Evolutionary conservation across 2,888 invertebrate genomes (phyloP).

Genomic region (Cosmia pyralina): DNA sequence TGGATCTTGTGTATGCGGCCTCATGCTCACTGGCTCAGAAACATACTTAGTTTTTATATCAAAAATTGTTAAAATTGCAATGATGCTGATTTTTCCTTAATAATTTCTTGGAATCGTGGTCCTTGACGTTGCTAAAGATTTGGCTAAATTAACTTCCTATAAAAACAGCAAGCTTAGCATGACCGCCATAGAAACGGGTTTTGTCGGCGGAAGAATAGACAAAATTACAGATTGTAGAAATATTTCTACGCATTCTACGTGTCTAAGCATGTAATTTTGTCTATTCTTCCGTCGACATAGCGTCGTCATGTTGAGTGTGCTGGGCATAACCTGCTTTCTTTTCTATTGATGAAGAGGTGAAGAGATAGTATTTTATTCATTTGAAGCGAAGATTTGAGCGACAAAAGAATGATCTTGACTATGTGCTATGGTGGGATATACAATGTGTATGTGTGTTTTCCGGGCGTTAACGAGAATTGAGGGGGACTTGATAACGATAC

Average conservation of each 20-base stretch:
- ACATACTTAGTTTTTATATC: background rate
- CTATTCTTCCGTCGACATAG: too few species aligned
- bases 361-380: too few species aligned
- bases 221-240: too few species aligned
- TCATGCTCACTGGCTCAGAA: slow-evolving; percentile 19
- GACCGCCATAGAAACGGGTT: too few species aligned
- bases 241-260: too few species aligned
- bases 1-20: background rate
- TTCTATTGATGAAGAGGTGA: too few species aligned
- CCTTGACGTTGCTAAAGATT: background rate
- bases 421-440: background rate
- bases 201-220: too few species aligned
- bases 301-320: too few species aligned
- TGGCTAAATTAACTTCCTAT: background rate
- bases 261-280: too few species aligned
- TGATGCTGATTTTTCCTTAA: slow-evolving; percentile 5
- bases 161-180: too few species aligned
- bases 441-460: slow-evolving; percentile 15
- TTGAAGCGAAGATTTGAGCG: too few species aligned
- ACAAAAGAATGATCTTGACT: background rate
- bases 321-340: background rate
- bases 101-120: background rate
- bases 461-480: slow-evolving; percentile 52
- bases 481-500: slow-evolving; percentile 46
- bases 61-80: background rate